These are phyloP conservation scores for Dicrurus megarhynchus DNA, from an alignment of 2,113 vertebrate genomes.

Conservation along the genomic window DNA sequence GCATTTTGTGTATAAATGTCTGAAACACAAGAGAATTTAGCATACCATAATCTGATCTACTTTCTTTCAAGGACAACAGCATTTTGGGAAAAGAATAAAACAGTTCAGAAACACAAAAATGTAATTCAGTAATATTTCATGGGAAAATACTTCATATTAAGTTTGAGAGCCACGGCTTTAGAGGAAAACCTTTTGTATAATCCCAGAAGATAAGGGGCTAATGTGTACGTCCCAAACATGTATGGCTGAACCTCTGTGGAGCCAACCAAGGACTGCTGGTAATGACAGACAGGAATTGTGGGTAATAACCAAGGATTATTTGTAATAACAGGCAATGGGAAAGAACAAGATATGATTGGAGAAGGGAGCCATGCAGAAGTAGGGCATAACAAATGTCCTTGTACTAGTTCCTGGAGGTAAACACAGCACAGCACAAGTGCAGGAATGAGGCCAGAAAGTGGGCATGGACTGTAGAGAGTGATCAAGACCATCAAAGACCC, in stretches of 20 bases:
- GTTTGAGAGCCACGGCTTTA: background rate
- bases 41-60: background rate
- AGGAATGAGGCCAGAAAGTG: background rate
- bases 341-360: background rate
- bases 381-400: background rate
- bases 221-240: accelerated
- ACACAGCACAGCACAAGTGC: background rate
- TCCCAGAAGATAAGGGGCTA: background rate
- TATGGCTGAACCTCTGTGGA: background rate
- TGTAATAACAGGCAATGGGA: background rate
- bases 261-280: background rate
- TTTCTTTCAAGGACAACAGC: background rate
- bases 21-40: background rate
- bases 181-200: background rate
- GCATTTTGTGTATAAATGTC: background rate
- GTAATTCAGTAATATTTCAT: background rate
- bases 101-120: background rate
- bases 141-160: background rate
- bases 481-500: background rate
- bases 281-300: background rate
- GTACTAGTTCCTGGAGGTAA: background rate
- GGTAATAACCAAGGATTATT: background rate
- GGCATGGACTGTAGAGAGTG: background rate
- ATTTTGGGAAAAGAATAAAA: background rate
- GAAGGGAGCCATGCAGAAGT: background rate